Evolutionary conservation across 2,888 invertebrate genomes (phyloP), one percentile per base, ranked within the genome.

Genomic region (Reticulitermes lucifugus): DNA sequence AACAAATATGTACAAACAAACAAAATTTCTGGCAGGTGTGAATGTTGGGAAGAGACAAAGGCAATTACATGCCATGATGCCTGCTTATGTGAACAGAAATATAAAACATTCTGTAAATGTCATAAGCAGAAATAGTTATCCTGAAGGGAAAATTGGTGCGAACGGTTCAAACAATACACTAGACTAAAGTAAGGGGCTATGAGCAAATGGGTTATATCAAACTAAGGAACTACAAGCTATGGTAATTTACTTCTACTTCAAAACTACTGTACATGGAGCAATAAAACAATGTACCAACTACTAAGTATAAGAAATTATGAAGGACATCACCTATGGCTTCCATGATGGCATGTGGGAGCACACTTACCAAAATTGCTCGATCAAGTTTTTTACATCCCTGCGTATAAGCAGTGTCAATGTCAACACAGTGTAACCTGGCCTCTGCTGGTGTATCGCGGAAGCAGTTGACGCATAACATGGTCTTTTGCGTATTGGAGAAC

Each of bases 381-480:
- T 96, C 95, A 89, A 96, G 91, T 88, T 95, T 94, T 89, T 95
- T 95, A 85, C 94, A 92, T 46, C 94, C 94, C 89, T 95, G 94
- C 86, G 92, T 92, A 91, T 95, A 95, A n/a, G 96, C 96, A 65
- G 94, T 94, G 88, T 96, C 95, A 87, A 96, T 93, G 89, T 95
- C 95, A 41, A 95, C 92, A 90, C 95, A 96, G 89, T 95, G 94
- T 5, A 94, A 92, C 73, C 95, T 91, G 29, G 94, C 92, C 87
- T 95, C 95, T 79, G 93, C 92, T 82, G 94, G 94, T 83, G 94
- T 93, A 88, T 95, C 95, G 65, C 95, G 93, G 89, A 95, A 95
- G 89, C 96, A 96, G 88, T 95, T 95, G 75, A 95, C 95, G 90
- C 96, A 96, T 75, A 95, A 91, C 94, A 96, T 94, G 80, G 93